Conservation (phyloP, 2,888 invertebrate genomes). For the Tipula helvola region DNA sequence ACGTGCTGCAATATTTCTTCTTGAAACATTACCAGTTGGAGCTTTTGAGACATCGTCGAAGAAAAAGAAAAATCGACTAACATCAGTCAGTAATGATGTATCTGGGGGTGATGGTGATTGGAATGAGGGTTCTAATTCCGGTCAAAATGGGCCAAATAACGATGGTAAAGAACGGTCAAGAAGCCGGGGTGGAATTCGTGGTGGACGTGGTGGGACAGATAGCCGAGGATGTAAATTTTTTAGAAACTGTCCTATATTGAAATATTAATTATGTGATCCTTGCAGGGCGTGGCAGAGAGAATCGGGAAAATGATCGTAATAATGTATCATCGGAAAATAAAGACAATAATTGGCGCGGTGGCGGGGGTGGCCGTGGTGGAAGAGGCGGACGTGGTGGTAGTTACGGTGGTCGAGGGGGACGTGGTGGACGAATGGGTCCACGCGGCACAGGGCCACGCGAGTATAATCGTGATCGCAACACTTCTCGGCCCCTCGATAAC, state of each 20-base stretch:
- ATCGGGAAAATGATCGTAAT: slow-evolving; percentile 50
- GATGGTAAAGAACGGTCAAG: slow-evolving; percentile 34
- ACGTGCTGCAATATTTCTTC: slow-evolving; percentile 41
- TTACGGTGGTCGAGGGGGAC: slow-evolving; percentile 38
- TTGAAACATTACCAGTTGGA: slow-evolving; percentile 39
- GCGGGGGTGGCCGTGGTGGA: slow-evolving; percentile 33
- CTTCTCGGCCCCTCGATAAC: slow-evolving; percentile 26
- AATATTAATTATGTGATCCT: slow-evolving; percentile 21
- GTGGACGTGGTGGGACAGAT: slow-evolving; percentile 35
- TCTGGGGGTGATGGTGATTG: slow-evolving; percentile 37
- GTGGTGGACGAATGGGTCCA: slow-evolving; percentile 34
- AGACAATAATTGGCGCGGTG: slow-evolving; percentile 30
- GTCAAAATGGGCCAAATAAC: slow-evolving; percentile 12
- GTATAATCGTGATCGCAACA: slow-evolving; percentile 22
- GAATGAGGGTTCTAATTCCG: slow-evolving; percentile 26
- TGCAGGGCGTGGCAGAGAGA: slow-evolving; percentile 45
- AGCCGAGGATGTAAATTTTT: slow-evolving; percentile 40
- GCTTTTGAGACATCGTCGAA: slow-evolving; percentile 80
- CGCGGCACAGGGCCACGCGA: slow-evolving; percentile 20
- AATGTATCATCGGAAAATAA: slow-evolving; percentile 25
- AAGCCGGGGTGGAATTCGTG: slow-evolving; percentile 33
- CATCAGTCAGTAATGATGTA: slow-evolving; percentile 41
- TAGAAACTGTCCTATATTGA: slow-evolving; percentile 15
- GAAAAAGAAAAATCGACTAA: slow-evolving; percentile 72
- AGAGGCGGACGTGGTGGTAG: slow-evolving; percentile 37